phyloP scores from a whole-genome alignment of 2,113 vertebrate genomes.

The Campylomormyrus numenius region DNA sequence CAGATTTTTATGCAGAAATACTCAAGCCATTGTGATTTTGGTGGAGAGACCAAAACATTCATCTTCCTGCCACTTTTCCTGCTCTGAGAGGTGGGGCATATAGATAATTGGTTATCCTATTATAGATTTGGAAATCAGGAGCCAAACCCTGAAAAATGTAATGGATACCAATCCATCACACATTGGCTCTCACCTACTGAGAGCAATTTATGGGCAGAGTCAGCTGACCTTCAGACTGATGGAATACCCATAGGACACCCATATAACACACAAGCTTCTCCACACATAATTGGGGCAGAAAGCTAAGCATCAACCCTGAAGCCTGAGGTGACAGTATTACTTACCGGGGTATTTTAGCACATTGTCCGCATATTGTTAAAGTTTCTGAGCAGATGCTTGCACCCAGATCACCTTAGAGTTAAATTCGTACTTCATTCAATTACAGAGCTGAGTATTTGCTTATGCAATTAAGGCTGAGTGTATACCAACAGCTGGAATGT shows the following conservation, averaged over 20 bases:
- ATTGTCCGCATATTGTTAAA: background rate
- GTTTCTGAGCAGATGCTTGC: background rate
- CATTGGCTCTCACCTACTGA: background rate
- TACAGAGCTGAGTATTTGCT: background rate
- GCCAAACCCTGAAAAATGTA: background rate
- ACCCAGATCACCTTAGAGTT: background rate
- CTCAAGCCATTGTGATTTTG: background rate
- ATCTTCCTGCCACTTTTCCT: background rate
- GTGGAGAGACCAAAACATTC: background rate
- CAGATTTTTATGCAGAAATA: background rate
- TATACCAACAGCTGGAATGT: background rate
- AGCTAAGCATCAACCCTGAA: background rate
- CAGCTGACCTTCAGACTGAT: background rate
- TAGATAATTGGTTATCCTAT: background rate
- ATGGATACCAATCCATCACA: background rate
- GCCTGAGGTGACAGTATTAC: background rate
- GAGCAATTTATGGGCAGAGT: background rate
- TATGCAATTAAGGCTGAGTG: background rate
- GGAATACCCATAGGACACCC: background rate
- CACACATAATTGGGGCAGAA: background rate
- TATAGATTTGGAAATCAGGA: background rate
- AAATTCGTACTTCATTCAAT: background rate
- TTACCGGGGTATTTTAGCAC: background rate
- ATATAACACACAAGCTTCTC: background rate
- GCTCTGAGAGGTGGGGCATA: background rate